phyloP scores from a whole-genome alignment of 2,113 vertebrate species.

The Phalacrocorax pelagicus region DNA sequence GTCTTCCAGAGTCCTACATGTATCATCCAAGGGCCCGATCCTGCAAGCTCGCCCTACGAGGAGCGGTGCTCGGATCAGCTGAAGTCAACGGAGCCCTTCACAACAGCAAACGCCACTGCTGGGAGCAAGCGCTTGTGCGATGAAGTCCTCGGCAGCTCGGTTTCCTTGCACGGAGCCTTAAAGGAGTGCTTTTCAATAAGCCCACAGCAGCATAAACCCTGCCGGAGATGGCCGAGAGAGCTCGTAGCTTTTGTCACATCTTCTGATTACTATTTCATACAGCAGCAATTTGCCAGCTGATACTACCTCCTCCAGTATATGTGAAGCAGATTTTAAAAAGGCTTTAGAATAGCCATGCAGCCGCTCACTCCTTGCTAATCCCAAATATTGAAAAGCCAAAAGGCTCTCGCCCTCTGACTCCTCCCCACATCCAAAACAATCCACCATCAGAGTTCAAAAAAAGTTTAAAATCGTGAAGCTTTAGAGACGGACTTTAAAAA shows the following conservation, averaged over 20 bases:
- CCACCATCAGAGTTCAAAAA: not conserved
- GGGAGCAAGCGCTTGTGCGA: not conserved
- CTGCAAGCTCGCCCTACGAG: not conserved
- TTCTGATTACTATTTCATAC: not conserved
- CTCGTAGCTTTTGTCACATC: not conserved
- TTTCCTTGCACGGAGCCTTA: not conserved
- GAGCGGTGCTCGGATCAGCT: not conserved
- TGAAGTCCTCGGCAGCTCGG: not conserved
- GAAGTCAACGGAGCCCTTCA: not conserved
- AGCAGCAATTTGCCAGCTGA: slow-evolving; percentile 22
- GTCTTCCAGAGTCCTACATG: slow-evolving; percentile 78
- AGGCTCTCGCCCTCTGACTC: not conserved
- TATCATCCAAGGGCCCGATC: slow-evolving; percentile 63
- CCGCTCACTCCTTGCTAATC: not conserved
- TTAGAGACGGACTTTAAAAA: not conserved
- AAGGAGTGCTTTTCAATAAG: not conserved
- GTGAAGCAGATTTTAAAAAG: not conserved
- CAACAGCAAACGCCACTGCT: not conserved
- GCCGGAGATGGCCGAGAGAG: not conserved
- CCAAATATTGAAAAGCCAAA: not conserved
- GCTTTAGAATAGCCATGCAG: not conserved
- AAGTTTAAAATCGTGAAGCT: not conserved
- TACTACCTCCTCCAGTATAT: not conserved
- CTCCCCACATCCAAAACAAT: not conserved
- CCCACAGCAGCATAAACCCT: not conserved